Evolutionary conservation across 2,797 vertebrate species (phyloP).

Genomic region (Urosaurus nigricauda): DNA sequence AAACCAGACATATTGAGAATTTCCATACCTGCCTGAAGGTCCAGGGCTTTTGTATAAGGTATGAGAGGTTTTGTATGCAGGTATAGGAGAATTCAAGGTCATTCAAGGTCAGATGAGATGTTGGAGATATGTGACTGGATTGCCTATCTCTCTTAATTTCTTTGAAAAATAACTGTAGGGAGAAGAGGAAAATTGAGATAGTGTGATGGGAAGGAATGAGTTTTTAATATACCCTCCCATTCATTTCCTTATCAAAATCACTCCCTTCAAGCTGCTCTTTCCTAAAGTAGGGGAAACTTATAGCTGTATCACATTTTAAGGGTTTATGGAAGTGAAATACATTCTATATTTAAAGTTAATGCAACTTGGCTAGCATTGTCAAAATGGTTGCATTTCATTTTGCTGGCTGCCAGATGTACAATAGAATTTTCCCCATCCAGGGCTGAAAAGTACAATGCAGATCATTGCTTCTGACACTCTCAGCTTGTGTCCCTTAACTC

Average conservation of each 20-base stretch:
- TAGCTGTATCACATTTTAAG: conserved; percentile 1
- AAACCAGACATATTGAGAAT: too few species aligned
- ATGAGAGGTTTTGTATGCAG: background rate
- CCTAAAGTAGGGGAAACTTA: background rate
- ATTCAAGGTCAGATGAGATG: background rate
- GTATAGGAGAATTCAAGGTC: background rate
- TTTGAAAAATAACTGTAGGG: too few species aligned
- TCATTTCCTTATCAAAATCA: background rate
- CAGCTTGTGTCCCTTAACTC: conserved; percentile 3
- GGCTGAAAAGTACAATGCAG: background rate
- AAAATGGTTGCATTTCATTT: conserved; percentile 11
- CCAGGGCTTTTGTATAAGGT: background rate
- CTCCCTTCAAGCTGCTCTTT: background rate
- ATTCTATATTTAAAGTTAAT: conserved; percentile 4
- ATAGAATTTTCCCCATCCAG: background rate
- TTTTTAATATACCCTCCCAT: background rate
- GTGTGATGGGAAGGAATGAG: background rate
- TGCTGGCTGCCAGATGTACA: conserved; percentile 9
- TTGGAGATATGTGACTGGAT: background rate
- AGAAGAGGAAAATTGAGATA: background rate
- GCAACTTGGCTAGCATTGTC: conserved; percentile 8
- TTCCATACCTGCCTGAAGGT: background rate
- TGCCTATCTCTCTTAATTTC: background rate
- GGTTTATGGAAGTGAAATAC: background rate
- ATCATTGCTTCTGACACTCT: conserved; percentile 1